Evolutionary conservation across 2,888 invertebrate genomes (phyloP), one percentile per base, ranked within the genome.

Genomic region (Enchytraeus crypticus): DNA sequence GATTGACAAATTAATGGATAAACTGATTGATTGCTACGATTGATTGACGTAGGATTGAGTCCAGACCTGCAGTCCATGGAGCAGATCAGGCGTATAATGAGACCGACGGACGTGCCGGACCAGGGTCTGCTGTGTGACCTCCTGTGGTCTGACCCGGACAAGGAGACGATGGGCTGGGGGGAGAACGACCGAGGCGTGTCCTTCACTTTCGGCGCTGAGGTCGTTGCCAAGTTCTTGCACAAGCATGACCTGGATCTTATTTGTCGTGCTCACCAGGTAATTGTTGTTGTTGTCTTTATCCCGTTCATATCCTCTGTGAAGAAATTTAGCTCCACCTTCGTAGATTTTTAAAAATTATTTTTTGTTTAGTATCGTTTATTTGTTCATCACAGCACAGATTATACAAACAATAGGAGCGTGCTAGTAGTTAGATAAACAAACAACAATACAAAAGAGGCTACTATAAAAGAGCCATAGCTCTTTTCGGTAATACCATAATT

Each of bases 201-300:
- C n/a, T n/a, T n/a, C n/a, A n/a, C n/a, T n/a, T n/a, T n/a, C n/a
- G n/a, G n/a, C n/a, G n/a, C n/a, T n/a, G 97, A 98, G 85, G 93
- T 99, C 74, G 98, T 98, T 55, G 92, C 92, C 77, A 98, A 98
- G 84, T 98, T 98, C 84, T 84, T 98, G 79, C 91, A 95, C 82
- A 96, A 97, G 83, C 97, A 98, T 82, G 97, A 99, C 83, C 90
- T 98, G 79, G 98, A 98, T 84, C 86, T 98, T 80, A 98, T 98
- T 81, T 99, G 98, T 83, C 88, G 98, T 77, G 98, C 98, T 71
- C 98, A 98, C 84, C 98, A 98, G 85, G 87, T 86, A 66, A 54
- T 70, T 63, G n/a, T 4, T 27, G 26, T 27, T n/a, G 5, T 5
- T 49, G 5, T 26, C 18, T 38, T 38, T n/a, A n/a, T n/a, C n/a